Percentiles rank a stretch among this genome's conserved stretches.
Conservation (phyloP, 2,888 invertebrate species). For the Netelia virgata region DNA sequence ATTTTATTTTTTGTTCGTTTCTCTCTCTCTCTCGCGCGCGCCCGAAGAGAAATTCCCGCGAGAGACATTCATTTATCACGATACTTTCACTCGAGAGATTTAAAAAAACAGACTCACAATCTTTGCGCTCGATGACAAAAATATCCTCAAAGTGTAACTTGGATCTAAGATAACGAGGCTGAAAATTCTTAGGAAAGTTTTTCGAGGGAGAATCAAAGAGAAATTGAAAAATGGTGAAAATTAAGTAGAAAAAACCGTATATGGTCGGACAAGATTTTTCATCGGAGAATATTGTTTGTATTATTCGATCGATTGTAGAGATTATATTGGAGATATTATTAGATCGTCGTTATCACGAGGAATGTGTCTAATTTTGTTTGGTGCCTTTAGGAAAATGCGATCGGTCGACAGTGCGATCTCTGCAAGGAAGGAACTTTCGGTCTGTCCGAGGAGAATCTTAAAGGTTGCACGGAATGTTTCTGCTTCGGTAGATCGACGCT, state of each 20-base stretch:
- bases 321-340: no score
- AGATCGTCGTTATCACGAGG: not conserved
- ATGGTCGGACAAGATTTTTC: not conserved
- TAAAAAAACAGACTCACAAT: constrained; percentile 5
- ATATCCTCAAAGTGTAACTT: not conserved
- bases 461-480: constrained; percentile 98
- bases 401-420: constrained; percentile 93
- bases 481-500: constrained; percentile 95
- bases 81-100: not conserved
- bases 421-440: constrained; percentile 96
- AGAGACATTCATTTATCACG: constrained; percentile 22
- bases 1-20: constrained; percentile 7
- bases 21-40: not conserved
- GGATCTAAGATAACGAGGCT: not conserved
- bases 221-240: not conserved
- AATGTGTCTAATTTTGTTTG: not conserved
- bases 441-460: constrained; percentile 90
- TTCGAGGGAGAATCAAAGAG: not conserved
- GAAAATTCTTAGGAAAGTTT: not conserved
- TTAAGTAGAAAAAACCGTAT: not conserved
- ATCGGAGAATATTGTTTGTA: no score
- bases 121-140: not conserved
- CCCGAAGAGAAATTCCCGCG: not conserved
- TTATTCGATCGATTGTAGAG: no score
- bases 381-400: constrained; percentile 89